Base-by-base conservation (phyloP, 2,797 vertebrate genomes). In the Clarias pachynema region DNA sequence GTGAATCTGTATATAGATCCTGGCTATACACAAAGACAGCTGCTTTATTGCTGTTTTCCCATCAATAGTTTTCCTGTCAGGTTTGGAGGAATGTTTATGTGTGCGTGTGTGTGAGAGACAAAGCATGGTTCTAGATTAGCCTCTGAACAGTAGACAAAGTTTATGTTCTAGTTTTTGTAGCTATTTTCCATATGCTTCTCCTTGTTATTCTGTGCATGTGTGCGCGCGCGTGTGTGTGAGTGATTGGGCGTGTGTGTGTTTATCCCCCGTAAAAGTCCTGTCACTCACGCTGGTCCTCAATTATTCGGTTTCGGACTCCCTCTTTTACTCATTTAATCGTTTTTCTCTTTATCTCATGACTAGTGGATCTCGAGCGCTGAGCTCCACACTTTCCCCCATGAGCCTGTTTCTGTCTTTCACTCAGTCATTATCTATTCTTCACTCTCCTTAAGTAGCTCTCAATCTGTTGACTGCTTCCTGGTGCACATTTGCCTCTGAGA, bases 1-100 rank as follows among this genome's bases (percentile, higher is more conserved):
- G 81, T 66, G 22, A 77, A 57, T 63, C 57, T 81, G 78, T 60
- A 16, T 63, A 60, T 9, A 83, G 81, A 70, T 40, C 60, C 69
- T 62, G 29, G 16, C 22, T 66, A 31, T 70, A 29, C 40, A 69
- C 56, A 62, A 26, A 73, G 63, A 83, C 62, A 57, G 34, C 53
- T 82, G 66, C 26, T 56, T 81, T 53, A 75, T n/a, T 63, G 66
- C 16, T 73, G 40, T 56, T 81, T 20, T 78, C 34, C 31, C 20
- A 8, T 59, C 53, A 57, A 60, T 18, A 57, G n/a, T 73, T 81
- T 65, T 60, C 4, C 77, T 53, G 72, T 40, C 8, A 73, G 20
- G 79, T 18, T 62, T 63, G 0, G 5, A 53, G 26, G 12, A 2
- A 29, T 81, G 44, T 81, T 59, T 81, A 22, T 37, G 37, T 37